Conservation (phyloP, 2,888 invertebrate species). For the Lamellibrachia columna region DNA sequence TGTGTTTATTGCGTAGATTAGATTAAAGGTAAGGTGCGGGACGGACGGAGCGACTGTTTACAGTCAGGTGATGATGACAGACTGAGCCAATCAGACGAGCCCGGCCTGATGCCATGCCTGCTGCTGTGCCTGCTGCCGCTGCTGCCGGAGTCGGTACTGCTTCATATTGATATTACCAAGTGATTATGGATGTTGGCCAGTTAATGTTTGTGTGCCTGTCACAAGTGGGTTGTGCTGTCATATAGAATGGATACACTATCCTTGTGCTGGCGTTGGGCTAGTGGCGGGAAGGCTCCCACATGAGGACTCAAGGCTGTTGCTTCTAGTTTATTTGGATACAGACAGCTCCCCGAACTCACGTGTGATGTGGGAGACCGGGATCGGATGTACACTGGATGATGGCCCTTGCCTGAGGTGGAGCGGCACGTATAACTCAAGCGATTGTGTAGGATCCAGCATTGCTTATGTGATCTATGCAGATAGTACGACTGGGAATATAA, state of each 20-base stretch:
- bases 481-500: not conserved
- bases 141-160: not conserved
- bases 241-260: not conserved
- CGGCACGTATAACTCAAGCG: not conserved
- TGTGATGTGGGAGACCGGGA: not conserved
- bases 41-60: not conserved
- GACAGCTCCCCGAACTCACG: not conserved
- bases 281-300: not conserved
- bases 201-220: not conserved
- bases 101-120: not conserved
- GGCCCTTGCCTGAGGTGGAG: not conserved
- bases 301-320: not conserved
- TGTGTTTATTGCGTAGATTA: slow-evolving; percentile 12
- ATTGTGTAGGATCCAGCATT: not conserved
- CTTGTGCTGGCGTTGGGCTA: not conserved
- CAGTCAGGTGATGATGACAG: not conserved
- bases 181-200: slow-evolving; percentile 12
- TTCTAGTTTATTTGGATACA: too few species aligned
- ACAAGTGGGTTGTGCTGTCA: not conserved
- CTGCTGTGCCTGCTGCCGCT: not conserved
- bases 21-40: not conserved
- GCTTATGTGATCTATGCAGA: not conserved
- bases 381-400: not conserved
- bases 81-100: not conserved
- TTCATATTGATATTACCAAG: slow-evolving; percentile 16